Base-by-base conservation (phyloP, 2,797 vertebrate species). In the Macropodus opercularis region DNA sequence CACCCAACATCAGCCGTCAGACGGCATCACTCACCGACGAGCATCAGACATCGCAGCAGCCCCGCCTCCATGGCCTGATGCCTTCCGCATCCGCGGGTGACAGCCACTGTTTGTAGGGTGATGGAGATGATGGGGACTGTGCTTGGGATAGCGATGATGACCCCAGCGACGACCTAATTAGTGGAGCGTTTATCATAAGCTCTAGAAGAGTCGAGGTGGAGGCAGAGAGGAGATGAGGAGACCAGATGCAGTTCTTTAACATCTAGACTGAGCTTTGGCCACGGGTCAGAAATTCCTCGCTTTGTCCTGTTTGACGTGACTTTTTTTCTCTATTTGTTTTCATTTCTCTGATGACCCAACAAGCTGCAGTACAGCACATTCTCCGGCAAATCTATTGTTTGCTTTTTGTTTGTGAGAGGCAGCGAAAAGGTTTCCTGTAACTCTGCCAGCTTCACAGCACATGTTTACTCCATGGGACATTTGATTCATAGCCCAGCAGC, bases 1-100 rank as follows among this genome's bases (percentile, higher is more conserved):
- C 85, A 87, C 83, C 86, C 80, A 79, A 87, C 85, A 87, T 85
- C 89, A 89, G 61, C 81, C 64, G 75, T 86, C 84, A 88, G 83
- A 80, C 83, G 46, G 67, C 83, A 85, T 87, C 84, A 87, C 83
- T 90, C 88, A 90, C 89, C 85, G 80, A 61, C 62, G 46, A 78
- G 43, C 84, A 66, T 84, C 83, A 81, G 75, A 81, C 79, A 69
- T 86, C 74, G 54, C 83, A 75, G 75, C 75, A 47, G 72, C 17
- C 39, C 78, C 56, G 58, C 80, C 71, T 69, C 82, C 76, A 39
- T 74, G 18, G 40, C 70, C 76, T 39, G 53, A 76, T 72, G 76
- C 66, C 74, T 43, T 29, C 70, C 36, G n/a, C 77, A 68, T 71
- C 69, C 65, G 24, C 68, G 11, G 66, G 69, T 86, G 84, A 88